Base-by-base conservation (phyloP, 2,797 vertebrate genomes). In the Micromesistius poutassou region DNA sequence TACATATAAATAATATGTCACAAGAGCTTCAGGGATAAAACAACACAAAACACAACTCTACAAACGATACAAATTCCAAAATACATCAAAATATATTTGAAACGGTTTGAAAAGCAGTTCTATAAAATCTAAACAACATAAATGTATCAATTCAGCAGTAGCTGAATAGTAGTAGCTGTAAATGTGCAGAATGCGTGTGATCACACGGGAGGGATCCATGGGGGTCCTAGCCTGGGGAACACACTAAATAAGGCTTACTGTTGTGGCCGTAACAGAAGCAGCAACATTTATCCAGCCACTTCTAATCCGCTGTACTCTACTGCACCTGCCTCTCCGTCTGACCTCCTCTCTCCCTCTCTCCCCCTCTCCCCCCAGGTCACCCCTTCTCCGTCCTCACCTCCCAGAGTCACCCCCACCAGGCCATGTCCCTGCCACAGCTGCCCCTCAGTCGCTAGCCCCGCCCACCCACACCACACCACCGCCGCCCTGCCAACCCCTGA, bases 371-470 rank as follows among this genome's bases (percentile, higher is more conserved):
- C 68, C 30, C 89, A 99, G 98, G 96, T 96, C 96, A 98, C 93
- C 96, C 97, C 89, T 95, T 99, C 94, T 94, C 98, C 85, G 92
- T 99, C 93, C 91, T 99, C 93, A 97, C 92, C 38, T 93, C 95
- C 30, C 92, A 92, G 86, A 88, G 94, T 81, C 94, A 94, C 89
- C 93, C 94, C 74, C 94, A 93, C 77, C 96, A 96, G 94, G 93
- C 95, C 91, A 83, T 92, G 96, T 93, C 95, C 5, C 87, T 95
- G 80, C 93, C 95, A 35, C 94, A 96, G 84, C 94, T 96, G 86
- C 95, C 96, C 86, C 95, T 95, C 90, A 95, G 96, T 92, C 94
- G 92, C 93, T 96, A 94, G 88, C 81, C 19, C 31, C 50, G 0
- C 30, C 50, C 8, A 33, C 76, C 81, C 55, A 31, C 14, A 36